Evolutionary conservation across 2,113 vertebrate species (phyloP).

Genomic region (Campylomormyrus tamandua): DNA sequence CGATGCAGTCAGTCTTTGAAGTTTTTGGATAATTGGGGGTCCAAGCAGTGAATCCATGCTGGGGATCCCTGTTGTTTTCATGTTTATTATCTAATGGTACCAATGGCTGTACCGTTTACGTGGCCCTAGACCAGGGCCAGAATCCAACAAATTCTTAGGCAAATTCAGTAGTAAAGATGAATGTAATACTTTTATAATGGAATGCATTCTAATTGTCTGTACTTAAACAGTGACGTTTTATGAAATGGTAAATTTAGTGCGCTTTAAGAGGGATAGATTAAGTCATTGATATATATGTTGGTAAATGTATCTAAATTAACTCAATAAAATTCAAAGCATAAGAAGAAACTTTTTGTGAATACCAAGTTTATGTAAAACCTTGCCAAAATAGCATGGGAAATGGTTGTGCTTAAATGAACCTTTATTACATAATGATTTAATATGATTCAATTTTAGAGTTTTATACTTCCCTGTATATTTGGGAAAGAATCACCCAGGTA

Average conservation of each 20-base stretch:
- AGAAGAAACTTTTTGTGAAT: background rate
- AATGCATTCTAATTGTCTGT: background rate
- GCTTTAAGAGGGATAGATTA: background rate
- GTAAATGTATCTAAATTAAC: background rate
- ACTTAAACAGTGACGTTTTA: background rate
- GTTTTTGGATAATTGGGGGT: background rate
- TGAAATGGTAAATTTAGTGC: background rate
- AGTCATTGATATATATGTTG: background rate
- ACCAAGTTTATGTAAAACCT: background rate
- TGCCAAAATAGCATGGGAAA: background rate
- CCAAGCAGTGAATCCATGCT: background rate
- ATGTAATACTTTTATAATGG: background rate
- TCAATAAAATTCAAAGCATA: background rate
- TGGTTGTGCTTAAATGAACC: background rate
- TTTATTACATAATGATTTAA: background rate
- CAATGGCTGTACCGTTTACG: background rate
- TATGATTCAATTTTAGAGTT: background rate
- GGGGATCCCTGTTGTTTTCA: background rate
- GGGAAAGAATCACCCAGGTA: background rate
- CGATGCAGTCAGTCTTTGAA: background rate
- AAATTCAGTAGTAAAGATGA: background rate
- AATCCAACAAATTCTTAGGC: background rate
- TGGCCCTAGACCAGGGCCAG: background rate
- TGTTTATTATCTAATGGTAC: background rate
- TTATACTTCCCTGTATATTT: background rate